Percentiles rank a stretch among this genome's conserved stretches.
phyloP scores from a whole-genome alignment of 2,888 invertebrate species.

The Amiota mariae region DNA sequence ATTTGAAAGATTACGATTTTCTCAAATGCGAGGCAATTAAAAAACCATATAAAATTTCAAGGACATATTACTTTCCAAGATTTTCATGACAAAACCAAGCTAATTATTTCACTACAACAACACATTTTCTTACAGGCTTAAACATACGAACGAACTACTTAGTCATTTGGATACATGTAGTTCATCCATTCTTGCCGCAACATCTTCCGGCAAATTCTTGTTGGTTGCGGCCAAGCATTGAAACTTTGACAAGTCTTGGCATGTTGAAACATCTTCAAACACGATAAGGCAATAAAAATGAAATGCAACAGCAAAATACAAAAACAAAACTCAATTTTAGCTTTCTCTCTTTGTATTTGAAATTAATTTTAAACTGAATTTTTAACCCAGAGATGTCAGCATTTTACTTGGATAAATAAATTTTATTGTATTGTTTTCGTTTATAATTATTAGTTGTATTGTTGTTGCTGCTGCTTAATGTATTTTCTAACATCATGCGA shows the following conservation, averaged over 20 bases:
- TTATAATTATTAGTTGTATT: conserved; percentile 16
- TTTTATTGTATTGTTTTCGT: conserved; percentile 20
- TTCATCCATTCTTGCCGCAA: conserved; percentile 33
- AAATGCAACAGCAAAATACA: conserved; percentile 12
- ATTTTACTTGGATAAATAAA: conserved; percentile 52
- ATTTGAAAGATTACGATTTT: conserved; percentile 33
- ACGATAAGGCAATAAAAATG: conserved; percentile 57
- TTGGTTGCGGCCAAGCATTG: conserved; percentile 28
- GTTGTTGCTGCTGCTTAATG: conserved; percentile 46
- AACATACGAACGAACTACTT: conserved; percentile 47
- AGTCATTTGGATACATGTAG: conserved; percentile 14
- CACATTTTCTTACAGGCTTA: conserved; percentile 49
- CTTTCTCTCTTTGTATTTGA: conserved; percentile 48
- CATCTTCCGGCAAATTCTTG: conserved; percentile 36
- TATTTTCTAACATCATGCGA: conserved; percentile 56
- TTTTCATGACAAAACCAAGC: conserved; percentile 13
- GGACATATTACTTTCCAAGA: too few relatives aligned
- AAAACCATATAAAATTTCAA: conserved; percentile 19
- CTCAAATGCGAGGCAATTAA: conserved; percentile 11
- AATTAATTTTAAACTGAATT: conserved; percentile 64
- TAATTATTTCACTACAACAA: conserved; percentile 45
- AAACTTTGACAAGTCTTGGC: conserved; percentile 29
- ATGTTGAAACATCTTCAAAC: conserved; percentile 55
- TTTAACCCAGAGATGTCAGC: conserved; percentile 48
- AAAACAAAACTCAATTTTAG: conserved; percentile 3